Conservation (phyloP, 2,113 vertebrate genomes). For the Sinocyclocheilus anophthalmus region DNA sequence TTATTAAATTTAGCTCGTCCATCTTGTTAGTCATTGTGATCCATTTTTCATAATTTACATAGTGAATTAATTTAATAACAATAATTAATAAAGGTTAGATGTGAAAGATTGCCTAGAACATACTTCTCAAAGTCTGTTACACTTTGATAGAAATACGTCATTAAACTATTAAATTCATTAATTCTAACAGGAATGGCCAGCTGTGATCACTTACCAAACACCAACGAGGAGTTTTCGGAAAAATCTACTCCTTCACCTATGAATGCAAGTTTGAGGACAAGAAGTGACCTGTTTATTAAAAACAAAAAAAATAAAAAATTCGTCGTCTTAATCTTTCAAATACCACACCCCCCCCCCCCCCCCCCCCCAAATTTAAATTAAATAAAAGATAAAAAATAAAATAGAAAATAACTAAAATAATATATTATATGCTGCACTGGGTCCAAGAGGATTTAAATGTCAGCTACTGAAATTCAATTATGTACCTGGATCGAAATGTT, state of each 20-base stretch:
- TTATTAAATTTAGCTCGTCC: neutral
- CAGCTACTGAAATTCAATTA: slow-evolving; percentile 19
- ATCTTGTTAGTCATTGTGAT: neutral
- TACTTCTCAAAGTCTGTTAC: neutral
- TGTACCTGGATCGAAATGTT: slow-evolving; percentile 28
- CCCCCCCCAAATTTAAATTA: too few relatives aligned
- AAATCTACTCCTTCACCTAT: neutral
- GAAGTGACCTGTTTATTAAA: too few relatives aligned
- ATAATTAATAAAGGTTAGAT: neutral
- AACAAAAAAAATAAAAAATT: too few relatives aligned
- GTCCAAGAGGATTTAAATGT: slow-evolving; percentile 15
- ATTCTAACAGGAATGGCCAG: too few relatives aligned
- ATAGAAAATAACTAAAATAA: too few relatives aligned
- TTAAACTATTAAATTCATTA: neutral
- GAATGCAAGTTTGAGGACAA: too few relatives aligned
- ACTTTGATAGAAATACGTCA: neutral
- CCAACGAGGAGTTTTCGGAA: neutral
- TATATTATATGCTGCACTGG: neutral
- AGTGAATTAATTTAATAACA: neutral
- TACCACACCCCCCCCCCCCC: too few relatives aligned
- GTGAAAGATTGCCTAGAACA: neutral
- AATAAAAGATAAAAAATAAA: too few relatives aligned
- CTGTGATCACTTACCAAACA: neutral
- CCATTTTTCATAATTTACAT: neutral
- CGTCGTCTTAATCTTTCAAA: neutral